Evolutionary conservation across 2,888 invertebrate species (phyloP).

Genomic region (Drosophila percnosoma): DNA sequence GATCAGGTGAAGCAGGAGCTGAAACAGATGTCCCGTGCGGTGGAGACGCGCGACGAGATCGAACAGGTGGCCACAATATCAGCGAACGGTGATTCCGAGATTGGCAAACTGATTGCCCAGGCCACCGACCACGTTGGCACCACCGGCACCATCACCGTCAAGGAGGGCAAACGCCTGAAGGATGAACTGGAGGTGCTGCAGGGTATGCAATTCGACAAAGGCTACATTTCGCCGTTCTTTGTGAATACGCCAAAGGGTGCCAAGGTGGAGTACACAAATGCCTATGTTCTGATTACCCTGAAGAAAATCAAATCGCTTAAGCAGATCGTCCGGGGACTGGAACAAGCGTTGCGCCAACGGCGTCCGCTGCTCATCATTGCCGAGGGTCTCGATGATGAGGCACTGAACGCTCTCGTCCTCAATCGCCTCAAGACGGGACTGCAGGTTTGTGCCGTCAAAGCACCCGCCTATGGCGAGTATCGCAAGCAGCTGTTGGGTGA

Average conservation of each 20-base stretch:
- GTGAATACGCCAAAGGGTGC: constrained; percentile 99
- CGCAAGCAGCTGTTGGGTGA: constrained; percentile 95
- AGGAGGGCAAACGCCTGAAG: constrained; percentile 98
- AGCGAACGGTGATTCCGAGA: constrained; percentile 97
- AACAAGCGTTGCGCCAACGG: constrained; percentile 95
- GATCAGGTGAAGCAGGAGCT: constrained; percentile 95
- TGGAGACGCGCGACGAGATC: constrained; percentile 99
- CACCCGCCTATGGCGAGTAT: constrained; percentile 98
- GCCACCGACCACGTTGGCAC: constrained; percentile 99
- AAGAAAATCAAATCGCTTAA: constrained; percentile 99
- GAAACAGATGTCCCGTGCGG: constrained; percentile 95
- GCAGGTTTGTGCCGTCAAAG: constrained; percentile 97
- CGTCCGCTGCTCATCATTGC: constrained; percentile 98
- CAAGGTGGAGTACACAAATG: constrained; percentile 98
- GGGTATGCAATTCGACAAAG: constrained; percentile 99
- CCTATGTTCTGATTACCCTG: constrained; percentile 95
- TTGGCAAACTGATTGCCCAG: constrained; percentile 96
- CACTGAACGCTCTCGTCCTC: constrained; percentile 95
- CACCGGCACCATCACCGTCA: constrained; percentile 99
- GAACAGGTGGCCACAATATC: constrained; percentile 99
- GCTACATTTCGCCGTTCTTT: constrained; percentile 99
- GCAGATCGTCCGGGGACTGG: constrained; percentile 97
- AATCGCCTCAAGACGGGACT: constrained; percentile 96
- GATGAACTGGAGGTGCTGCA: constrained; percentile 98
- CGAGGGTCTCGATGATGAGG: constrained; percentile 98